phyloP scores from a whole-genome alignment of 1,140 invertebrate species.

The Arctopsyche grandis region DNA sequence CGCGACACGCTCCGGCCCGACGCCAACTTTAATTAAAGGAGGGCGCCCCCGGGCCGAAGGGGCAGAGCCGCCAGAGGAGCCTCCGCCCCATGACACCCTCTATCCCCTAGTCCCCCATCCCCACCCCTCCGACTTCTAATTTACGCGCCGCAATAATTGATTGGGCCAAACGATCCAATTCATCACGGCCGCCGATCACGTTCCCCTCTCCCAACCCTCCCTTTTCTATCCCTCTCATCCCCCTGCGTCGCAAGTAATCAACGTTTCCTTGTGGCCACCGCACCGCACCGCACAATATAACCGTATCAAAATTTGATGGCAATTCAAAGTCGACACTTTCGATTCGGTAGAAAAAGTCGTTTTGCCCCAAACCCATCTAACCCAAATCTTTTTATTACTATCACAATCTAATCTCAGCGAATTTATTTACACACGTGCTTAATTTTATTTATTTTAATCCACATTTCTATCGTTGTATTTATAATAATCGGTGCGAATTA shows the following conservation, averaged over 20 bases:
- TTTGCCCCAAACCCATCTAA: no score
- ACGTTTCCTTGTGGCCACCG: neutral
- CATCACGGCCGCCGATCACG: constrained; percentile 39
- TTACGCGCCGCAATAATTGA: constrained; percentile 50
- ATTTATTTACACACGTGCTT: no score
- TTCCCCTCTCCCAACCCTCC: neutral
- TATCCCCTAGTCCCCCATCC: neutral
- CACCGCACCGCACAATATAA: neutral
- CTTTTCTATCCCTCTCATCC: neutral
- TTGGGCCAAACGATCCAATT: constrained; percentile 50
- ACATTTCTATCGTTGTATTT: no score
- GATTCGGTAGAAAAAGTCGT: no score
- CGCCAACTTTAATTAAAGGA: constrained; percentile 42
- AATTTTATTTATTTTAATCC: no score
- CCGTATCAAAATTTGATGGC: neutral
- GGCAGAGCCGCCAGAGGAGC: neutral
- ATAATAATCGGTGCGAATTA: no score
- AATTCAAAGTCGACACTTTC: no score
- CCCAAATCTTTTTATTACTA: no score
- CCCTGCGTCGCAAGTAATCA: neutral
- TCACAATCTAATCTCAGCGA: no score
- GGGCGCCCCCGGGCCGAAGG: constrained; percentile 19
- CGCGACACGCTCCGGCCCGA: constrained; percentile 31
- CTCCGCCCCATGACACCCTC: neutral
- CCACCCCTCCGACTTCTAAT: constrained; percentile 37